Evolutionary conservation across 2,113 vertebrate species (phyloP).

Genomic region (Pampusana beccarii): DNA sequence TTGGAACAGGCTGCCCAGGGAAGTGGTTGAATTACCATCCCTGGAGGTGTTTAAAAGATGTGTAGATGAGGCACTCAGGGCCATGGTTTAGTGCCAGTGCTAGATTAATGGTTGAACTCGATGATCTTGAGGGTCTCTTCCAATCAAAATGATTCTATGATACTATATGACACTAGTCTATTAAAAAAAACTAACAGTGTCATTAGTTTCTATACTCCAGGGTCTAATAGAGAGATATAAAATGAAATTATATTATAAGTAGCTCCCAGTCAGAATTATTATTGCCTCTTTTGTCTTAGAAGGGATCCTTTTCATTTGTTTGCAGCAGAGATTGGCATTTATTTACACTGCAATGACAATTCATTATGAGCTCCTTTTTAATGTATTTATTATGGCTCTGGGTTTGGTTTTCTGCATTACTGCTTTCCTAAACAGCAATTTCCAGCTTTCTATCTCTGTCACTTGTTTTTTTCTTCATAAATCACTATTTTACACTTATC

Average conservation of each 20-base stretch:
- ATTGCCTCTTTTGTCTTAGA: background rate
- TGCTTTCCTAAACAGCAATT: constrained; percentile 27
- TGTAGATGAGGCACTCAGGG: too few species aligned
- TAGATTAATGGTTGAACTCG: too few species aligned
- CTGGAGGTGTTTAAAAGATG: too few species aligned
- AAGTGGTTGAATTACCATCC: too few species aligned
- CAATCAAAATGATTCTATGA: too few species aligned
- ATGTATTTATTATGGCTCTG: constrained; percentile 7
- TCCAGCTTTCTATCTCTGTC: background rate
- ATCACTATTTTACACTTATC: background rate
- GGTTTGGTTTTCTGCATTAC: background rate
- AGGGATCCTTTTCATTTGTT: background rate
- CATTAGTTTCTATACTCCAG: background rate
- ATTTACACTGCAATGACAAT: constrained; percentile 5
- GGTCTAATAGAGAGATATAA: background rate
- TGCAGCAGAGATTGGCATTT: background rate
- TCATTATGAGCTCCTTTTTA: background rate
- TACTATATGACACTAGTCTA: too few species aligned
- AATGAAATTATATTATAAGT: background rate
- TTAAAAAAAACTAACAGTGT: background rate
- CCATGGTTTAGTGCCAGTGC: too few species aligned
- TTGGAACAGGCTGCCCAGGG: too few species aligned
- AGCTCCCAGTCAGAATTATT: background rate
- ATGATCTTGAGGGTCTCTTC: too few species aligned
- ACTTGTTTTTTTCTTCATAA: constrained; percentile 3